These are phyloP conservation scores for Brachionus rotundiformis DNA, from an alignment of 1,140 invertebrate species.

Conservation along the genomic window DNA sequence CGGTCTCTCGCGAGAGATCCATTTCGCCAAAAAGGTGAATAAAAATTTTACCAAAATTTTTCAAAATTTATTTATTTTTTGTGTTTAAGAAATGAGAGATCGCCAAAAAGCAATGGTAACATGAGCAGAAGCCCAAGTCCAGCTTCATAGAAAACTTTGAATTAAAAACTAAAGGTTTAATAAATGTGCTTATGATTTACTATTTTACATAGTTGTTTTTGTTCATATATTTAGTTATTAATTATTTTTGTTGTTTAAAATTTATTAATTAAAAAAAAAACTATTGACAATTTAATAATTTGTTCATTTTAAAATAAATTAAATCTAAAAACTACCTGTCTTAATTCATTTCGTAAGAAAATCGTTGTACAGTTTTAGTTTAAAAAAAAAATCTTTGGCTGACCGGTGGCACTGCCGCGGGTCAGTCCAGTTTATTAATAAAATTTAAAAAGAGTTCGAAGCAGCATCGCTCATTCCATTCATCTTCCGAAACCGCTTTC, in stretches of 20 bases:
- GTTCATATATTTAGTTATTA: neutral
- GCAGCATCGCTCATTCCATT: too few species aligned
- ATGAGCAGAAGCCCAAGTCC: conserved; percentile 47
- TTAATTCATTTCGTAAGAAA: too few species aligned
- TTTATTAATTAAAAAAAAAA: too few species aligned
- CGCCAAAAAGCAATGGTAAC: conserved; percentile 22
- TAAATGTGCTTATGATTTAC: neutral
- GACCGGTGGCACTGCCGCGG: too few species aligned
- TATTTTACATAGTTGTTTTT: neutral
- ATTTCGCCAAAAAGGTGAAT: conserved; percentile 28
- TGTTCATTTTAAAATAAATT: neutral
- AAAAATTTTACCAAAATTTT: neutral
- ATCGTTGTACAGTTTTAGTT: too few species aligned
- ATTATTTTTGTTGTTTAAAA: neutral
- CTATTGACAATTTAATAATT: neutral
- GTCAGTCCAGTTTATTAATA: too few species aligned
- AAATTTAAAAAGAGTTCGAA: too few species aligned
- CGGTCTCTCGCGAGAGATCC: neutral
- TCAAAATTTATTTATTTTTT: neutral
- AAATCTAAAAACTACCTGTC: too few species aligned
- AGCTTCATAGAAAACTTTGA: neutral
- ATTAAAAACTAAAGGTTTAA: neutral
- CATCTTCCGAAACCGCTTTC: too few species aligned
- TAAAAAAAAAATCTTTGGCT: too few species aligned
- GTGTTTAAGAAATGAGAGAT: conserved; percentile 15